Conservation (phyloP, 2,113 vertebrate species). For the Fulmarus glacialis region DNA sequence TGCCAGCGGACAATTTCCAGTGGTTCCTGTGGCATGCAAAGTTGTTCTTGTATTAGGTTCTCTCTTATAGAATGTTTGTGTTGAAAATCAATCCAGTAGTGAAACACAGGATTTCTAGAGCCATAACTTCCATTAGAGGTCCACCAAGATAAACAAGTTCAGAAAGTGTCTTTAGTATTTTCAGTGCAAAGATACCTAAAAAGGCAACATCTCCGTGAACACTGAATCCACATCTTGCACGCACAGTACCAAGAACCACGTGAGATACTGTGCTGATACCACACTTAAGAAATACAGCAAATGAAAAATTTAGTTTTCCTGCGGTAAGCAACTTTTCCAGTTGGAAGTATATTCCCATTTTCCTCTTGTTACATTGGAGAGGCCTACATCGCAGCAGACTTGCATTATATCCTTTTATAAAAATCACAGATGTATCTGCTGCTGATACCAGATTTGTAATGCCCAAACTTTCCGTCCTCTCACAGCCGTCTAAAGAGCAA, state of each 20-base stretch:
- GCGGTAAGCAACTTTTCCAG: neutral
- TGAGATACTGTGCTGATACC: neutral
- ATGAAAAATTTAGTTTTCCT: neutral
- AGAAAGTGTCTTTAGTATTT: neutral
- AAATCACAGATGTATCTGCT: neutral
- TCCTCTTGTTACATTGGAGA: neutral
- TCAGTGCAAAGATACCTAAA: neutral
- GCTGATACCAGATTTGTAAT: neutral
- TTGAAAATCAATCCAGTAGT: neutral
- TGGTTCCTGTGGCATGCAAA: neutral
- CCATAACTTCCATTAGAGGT: neutral
- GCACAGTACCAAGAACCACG: neutral
- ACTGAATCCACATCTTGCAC: rapidly evolving
- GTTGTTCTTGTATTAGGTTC: neutral
- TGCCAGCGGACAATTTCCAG: neutral
- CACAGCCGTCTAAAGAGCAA: constrained; percentile 85
- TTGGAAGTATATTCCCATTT: neutral
- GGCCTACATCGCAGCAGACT: neutral
- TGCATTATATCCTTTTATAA: neutral
- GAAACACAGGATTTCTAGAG: neutral
- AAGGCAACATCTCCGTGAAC: neutral
- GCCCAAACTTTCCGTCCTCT: neutral
- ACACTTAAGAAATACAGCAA: neutral
- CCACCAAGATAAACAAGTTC: neutral
- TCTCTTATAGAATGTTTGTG: neutral